Evolutionary conservation across 2,888 invertebrate species (phyloP).

Genomic region (Lepas anatifera): DNA sequence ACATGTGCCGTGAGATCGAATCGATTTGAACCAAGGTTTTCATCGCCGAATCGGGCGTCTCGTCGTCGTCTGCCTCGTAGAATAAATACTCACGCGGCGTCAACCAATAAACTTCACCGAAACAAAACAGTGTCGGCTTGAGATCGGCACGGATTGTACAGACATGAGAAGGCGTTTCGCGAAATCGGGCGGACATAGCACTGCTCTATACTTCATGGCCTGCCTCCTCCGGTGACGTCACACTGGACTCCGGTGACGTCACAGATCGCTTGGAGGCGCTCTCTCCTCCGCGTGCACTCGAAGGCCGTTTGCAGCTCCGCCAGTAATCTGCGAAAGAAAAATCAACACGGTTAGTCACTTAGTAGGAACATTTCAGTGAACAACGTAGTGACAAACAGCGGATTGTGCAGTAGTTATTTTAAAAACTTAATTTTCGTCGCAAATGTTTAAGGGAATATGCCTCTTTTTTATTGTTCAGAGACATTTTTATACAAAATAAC

Average conservation of each 20-base stretch:
- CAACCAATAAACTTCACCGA: conserved; percentile 10
- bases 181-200: no score
- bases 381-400: no score
- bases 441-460: no score
- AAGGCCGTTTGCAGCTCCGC: background rate
- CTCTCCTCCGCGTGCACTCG: background rate
- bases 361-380: background rate
- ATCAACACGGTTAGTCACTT: background rate
- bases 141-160: conserved; percentile 3
- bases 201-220: background rate
- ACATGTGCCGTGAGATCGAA: background rate
- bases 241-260: background rate
- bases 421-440: no score
- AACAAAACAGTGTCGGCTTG: background rate
- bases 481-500: no score
- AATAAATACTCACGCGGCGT: background rate
- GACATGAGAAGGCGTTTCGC: background rate
- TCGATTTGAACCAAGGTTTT: background rate
- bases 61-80: no score
- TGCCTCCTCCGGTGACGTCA: background rate
- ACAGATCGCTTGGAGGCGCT: background rate
- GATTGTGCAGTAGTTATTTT: no score
- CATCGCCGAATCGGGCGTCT: no score
- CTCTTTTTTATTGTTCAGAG: no score
- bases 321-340: background rate